Percentiles rank a stretch among this genome's conserved stretches.
These are phyloP conservation scores for Aelia acuminata DNA, from an alignment of 2,888 invertebrate species.

Conservation along the genomic window DNA sequence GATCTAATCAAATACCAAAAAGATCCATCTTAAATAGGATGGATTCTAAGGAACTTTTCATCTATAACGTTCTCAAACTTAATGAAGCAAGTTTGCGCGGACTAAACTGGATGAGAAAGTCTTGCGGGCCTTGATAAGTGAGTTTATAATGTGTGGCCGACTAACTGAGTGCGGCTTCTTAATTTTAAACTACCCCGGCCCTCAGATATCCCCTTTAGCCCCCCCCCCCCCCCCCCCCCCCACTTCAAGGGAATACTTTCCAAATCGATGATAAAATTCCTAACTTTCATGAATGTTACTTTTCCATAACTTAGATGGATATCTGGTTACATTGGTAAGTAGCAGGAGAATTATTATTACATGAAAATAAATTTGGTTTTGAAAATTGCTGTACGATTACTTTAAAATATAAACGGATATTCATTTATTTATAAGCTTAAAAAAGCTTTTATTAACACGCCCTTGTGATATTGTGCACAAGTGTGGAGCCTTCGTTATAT, in stretches of 20 bases:
- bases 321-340: background rate
- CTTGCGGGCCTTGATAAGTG: background rate
- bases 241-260: slow-evolving; percentile 22
- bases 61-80: slow-evolving; percentile 1
- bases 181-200: slow-evolving; percentile 16
- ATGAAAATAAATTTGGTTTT: no score
- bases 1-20: background rate
- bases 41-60: background rate
- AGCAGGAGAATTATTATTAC: no score
- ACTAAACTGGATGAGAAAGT: background rate
- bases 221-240: background rate
- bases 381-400: no score
- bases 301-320: background rate
- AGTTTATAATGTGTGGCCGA: slow-evolving; percentile 37
- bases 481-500: no score
- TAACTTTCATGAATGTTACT: background rate
- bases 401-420: no score
- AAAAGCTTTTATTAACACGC: no score
- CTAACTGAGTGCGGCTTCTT: slow-evolving; percentile 11
- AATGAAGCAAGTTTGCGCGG: background rate
- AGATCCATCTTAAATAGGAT: background rate
- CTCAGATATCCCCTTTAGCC: background rate
- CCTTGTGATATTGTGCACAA: no score
- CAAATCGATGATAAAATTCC: background rate
- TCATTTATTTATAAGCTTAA: no score